Evolutionary conservation across 2,888 invertebrate species (phyloP).

Genomic region (Galeruca laticollis): DNA sequence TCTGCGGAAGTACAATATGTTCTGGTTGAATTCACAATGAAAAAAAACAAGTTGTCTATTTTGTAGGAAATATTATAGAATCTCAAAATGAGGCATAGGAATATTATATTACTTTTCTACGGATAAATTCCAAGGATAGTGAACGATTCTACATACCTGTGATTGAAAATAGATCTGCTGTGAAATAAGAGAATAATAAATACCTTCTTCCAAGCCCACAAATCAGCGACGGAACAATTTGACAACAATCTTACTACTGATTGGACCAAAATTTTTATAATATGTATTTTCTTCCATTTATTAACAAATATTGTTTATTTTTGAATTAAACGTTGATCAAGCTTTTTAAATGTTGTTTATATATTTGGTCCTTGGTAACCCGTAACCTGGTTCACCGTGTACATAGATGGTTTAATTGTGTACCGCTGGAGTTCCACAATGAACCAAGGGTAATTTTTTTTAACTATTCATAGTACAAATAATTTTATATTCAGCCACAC

Average conservation of each 20-base stretch:
- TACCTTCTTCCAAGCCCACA: too few relatives aligned
- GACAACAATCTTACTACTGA: neutral
- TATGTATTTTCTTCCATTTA: neutral
- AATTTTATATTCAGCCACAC: neutral
- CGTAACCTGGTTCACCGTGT: too few relatives aligned
- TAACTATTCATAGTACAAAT: neutral
- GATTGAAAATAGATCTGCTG: too few relatives aligned
- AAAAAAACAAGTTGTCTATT: constrained; percentile 7
- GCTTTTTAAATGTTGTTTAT: too few relatives aligned
- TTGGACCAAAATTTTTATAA: neutral
- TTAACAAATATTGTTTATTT: neutral
- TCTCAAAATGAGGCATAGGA: neutral
- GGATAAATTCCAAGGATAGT: too few relatives aligned
- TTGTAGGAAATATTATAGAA: constrained; percentile 16
- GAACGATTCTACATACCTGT: too few relatives aligned
- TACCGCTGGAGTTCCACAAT: neutral
- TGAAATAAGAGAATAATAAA: too few relatives aligned
- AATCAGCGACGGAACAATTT: too few relatives aligned
- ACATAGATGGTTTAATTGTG: too few relatives aligned
- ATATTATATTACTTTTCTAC: constrained; percentile 6
- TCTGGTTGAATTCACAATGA: constrained; percentile 17
- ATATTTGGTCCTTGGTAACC: too few relatives aligned
- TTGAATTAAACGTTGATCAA: too few relatives aligned
- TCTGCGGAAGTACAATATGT: constrained; percentile 13
- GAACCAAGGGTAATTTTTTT: neutral